Percentiles rank a stretch among this genome's conserved stretches.
Evolutionary conservation across 2,113 vertebrate genomes (phyloP).

Genomic region (Barbus barbus): DNA sequence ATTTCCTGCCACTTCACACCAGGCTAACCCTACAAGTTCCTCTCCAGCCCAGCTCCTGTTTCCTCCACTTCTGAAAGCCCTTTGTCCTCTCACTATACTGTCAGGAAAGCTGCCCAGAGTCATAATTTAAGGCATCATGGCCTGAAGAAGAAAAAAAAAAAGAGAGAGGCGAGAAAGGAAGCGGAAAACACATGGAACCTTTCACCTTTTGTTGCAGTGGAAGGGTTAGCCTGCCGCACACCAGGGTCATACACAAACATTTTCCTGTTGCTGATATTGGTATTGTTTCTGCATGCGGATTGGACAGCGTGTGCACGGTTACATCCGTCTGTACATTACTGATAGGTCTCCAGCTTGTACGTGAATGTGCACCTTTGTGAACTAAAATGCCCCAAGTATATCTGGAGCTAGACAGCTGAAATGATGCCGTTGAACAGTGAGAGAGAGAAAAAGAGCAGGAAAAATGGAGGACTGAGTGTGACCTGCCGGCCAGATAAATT

Average conservation of each 20-base stretch:
- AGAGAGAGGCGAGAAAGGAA: conserved; percentile 51
- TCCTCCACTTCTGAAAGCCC: conserved; percentile 57
- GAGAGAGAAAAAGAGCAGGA: background rate
- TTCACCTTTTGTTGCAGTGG: conserved; percentile 21
- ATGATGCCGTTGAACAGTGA: conserved; percentile 62
- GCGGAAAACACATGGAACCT: conserved; percentile 63
- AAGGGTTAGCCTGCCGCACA: conserved; percentile 36
- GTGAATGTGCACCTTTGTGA: conserved; percentile 35
- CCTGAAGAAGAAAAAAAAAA: conserved; percentile 15
- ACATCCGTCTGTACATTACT: background rate
- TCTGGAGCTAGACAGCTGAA: conserved; percentile 65
- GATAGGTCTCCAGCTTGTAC: background rate
- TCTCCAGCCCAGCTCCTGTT: conserved; percentile 62
- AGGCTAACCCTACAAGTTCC: conserved; percentile 62
- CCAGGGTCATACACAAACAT: conserved; percentile 12
- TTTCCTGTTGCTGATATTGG: conserved; percentile 35
- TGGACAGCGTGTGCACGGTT: background rate
- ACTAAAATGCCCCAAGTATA: conserved; percentile 67
- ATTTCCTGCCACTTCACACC: conserved; percentile 71
- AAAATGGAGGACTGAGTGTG: conserved; percentile 11
- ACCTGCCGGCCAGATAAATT: conserved; percentile 69
- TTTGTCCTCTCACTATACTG: conserved; percentile 42
- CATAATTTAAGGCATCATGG: conserved; percentile 50
- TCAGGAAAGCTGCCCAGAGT: conserved; percentile 50
- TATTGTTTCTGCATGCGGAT: conserved; percentile 58